Conservation (phyloP, 37 sponge, comb jelly and placozoan species). For the Axinella damicornis region DNA sequence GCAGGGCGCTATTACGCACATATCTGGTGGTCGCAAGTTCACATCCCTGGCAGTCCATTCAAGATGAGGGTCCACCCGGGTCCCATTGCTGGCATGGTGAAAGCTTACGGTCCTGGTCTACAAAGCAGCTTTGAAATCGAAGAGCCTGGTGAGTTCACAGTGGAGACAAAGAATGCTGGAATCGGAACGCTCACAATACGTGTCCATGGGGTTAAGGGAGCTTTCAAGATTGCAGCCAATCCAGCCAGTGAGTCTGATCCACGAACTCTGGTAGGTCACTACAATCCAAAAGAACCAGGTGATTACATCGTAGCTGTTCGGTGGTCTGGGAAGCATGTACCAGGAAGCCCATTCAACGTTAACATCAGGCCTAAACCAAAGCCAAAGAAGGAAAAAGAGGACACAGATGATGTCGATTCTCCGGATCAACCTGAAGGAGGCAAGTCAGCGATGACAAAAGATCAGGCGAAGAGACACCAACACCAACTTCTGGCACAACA, state of each 20-base stretch:
- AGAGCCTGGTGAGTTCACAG: constrained; percentile 63
- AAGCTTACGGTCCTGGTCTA: constrained; percentile 84
- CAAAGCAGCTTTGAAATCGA: constrained; percentile 46
- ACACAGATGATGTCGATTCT: neutral
- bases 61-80: constrained; percentile 63
- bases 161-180: constrained; percentile 81
- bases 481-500: neutral
- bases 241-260: constrained; percentile 52
- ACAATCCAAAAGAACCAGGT: constrained; percentile 74
- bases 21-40: constrained; percentile 67
- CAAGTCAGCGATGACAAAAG: neutral
- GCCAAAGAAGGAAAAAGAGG: neutral
- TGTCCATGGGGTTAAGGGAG: constrained; percentile 81
- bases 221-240: constrained; percentile 65
- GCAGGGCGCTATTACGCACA: constrained; percentile 65
- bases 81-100: constrained; percentile 77
- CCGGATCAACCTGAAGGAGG: neutral
- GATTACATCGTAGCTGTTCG: constrained; percentile 74
- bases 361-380: constrained; percentile 11
- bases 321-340: constrained; percentile 76
- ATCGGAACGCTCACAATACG: constrained; percentile 75
- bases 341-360: constrained; percentile 87
- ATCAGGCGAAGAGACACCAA: neutral
- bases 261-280: constrained; percentile 67
- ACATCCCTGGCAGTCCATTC: constrained; percentile 85